Base-by-base conservation (phyloP, 37 sponge, comb jelly and placozoan genomes). In the Dysidea cf. avara region DNA sequence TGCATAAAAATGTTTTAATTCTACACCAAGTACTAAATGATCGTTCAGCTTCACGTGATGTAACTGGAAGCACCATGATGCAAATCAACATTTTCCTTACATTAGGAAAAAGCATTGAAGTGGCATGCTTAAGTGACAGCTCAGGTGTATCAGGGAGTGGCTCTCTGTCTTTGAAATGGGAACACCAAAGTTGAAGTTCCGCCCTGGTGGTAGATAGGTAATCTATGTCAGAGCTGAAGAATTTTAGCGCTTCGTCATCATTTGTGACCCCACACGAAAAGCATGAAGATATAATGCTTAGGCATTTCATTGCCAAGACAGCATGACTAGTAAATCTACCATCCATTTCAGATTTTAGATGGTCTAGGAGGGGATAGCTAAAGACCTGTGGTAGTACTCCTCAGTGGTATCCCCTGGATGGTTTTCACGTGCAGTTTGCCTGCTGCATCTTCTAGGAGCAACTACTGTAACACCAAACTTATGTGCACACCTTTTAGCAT, bases 341-440 rank as follows among this genome's bases (percentile, higher is more conserved):
- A 11, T 84, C 56, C 7, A 84, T 22, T 35, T 84, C 59, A n/a
- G n/a, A n/a, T n/a, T n/a, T n/a, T n/a, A n/a, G n/a, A n/a, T n/a
- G n/a, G n/a, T n/a, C n/a, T n/a, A 80, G 61, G 32, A 86, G 74
- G 76, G 87, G 29, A 86, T 80, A 31, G 87, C 59, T n/a, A 80
- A 39, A 13, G 63, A 20, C 18, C 87, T 43, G 18, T 68, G 68
- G 33, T 74, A 86, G 39, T 80, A 74, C 30, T 36, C 54, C 66
- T 86, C 87, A 29, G 80, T 62, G 30, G 68, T 77, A 21, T 72
- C 74, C 20, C 69, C 86, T 56, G 86, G 86, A 40, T 38, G 39
- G 43, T 85, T 86, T 31, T 28, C 56, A 56, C 81, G 55, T 31
- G 26, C 50, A 55, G 56, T 64, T 66, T 86, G 87, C 17, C 40